Percentiles rank a stretch among this genome's conserved stretches.
Conservation (phyloP, 23 tunicate genomes). For the Halocynthia roretzi region DNA sequence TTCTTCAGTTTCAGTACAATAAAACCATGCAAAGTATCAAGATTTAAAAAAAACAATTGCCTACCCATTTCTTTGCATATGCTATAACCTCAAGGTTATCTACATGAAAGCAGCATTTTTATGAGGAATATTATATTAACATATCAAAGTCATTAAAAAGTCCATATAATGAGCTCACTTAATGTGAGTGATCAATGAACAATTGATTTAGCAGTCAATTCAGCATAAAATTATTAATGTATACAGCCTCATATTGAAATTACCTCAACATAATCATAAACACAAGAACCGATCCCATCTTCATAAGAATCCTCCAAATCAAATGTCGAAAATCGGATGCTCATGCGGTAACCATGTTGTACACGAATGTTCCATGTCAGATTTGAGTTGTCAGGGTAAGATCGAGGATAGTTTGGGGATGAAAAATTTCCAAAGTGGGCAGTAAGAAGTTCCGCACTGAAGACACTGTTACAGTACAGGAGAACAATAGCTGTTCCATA, state of each 20-base stretch:
- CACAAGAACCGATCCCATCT: conserved; percentile 40
- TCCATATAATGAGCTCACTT: background rate
- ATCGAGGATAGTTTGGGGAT: conserved; percentile 27
- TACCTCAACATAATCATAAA: conserved; percentile 63
- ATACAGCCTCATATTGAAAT: too few relatives aligned
- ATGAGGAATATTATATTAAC: background rate
- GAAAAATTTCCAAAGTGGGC: conserved; percentile 17
- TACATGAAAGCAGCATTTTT: too few relatives aligned
- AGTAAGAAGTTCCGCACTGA: background rate
- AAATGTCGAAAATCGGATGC: conserved; percentile 31
- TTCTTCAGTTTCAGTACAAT: too few relatives aligned
- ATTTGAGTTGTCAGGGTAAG: conserved; percentile 37
- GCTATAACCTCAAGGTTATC: too few relatives aligned
- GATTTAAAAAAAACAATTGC: too few relatives aligned
- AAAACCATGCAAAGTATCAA: too few relatives aligned
- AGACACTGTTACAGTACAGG: too few relatives aligned
- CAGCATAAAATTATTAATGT: too few relatives aligned
- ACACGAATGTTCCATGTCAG: conserved; percentile 41
- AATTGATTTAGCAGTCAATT: too few relatives aligned
- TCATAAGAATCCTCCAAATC: conserved; percentile 56
- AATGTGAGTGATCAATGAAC: too few relatives aligned
- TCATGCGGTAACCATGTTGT: conserved; percentile 34
- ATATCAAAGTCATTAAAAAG: background rate
- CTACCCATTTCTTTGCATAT: too few relatives aligned
- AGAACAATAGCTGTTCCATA: too few relatives aligned